A percentile compares a stretch with the other conserved stretches of the same genome.
phyloP scores from a whole-genome alignment of 2,888 invertebrate species.

The Cryptus viduatorius region DNA sequence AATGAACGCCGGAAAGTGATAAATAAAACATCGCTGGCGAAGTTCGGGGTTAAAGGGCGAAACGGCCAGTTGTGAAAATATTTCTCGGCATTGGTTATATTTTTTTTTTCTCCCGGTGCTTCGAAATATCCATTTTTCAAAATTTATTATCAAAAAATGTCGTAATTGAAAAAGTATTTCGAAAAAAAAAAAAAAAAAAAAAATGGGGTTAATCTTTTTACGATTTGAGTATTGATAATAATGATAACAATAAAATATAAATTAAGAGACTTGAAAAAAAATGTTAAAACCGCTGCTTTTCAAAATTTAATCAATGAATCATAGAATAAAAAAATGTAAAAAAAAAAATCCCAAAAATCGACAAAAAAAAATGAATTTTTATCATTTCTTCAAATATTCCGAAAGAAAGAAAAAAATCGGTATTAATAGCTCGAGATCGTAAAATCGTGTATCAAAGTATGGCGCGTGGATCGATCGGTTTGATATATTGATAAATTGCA shows the following conservation, averaged over 20 bases:
- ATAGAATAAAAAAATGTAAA: too few species aligned
- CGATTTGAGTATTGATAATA: too few species aligned
- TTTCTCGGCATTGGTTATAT: neutral
- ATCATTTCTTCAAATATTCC: too few species aligned
- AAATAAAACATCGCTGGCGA: constrained; percentile 34
- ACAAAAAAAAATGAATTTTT: too few species aligned
- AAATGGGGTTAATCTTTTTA: too few species aligned
- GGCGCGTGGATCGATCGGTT: constrained; percentile 50
- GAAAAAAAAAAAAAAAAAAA: neutral
- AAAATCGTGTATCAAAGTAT: neutral
- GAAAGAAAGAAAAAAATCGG: neutral
- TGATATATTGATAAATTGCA: constrained; percentile 83
- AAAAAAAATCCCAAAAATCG: too few species aligned
- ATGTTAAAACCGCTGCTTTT: too few species aligned
- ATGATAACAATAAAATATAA: too few species aligned
- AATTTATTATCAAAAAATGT: neutral
- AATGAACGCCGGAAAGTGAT: constrained; percentile 11
- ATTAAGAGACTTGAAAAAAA: too few species aligned
- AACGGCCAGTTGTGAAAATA: constrained; percentile 35
- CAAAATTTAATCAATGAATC: too few species aligned
- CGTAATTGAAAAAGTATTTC: too few species aligned
- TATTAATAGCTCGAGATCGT: neutral
- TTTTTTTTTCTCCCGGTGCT: neutral
- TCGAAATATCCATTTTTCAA: too few species aligned
- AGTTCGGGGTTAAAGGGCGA: constrained; percentile 39